Percentiles rank a stretch among this genome's conserved stretches.
These are phyloP conservation scores for Marasmarcha lunaedactyla DNA, from an alignment of 2,888 invertebrate genomes.

Conservation along the genomic window DNA sequence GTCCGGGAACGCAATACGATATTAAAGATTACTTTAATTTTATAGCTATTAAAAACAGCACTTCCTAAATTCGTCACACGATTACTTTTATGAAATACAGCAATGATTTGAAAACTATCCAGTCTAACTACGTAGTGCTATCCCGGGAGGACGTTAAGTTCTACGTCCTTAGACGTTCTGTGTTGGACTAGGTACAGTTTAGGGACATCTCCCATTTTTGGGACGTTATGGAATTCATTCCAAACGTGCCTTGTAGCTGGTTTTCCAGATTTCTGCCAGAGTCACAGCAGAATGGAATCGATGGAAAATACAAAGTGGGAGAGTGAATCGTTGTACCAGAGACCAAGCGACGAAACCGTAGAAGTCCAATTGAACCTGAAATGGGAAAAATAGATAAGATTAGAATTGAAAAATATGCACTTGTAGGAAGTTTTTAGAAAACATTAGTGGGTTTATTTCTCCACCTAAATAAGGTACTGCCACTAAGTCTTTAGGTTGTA, in stretches of 20 bases:
- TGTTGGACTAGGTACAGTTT: slow-evolving; percentile 25
- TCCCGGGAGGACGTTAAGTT: slow-evolving; percentile 60
- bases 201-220: slow-evolving; percentile 21
- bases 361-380: slow-evolving; percentile 85
- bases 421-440: too few relatives aligned
- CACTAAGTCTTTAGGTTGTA: too few relatives aligned
- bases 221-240: slow-evolving; percentile 72
- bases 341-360: slow-evolving; percentile 95
- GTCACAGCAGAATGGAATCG: slow-evolving; percentile 95
- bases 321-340: slow-evolving; percentile 90
- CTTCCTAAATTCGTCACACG: slow-evolving; percentile 39
- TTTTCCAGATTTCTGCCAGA: slow-evolving; percentile 96
- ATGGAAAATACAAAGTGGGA: slow-evolving; percentile 96
- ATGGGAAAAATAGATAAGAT: slow-evolving; percentile 14
- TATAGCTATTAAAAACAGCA: too few relatives aligned
- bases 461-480: too few relatives aligned
- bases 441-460: too few relatives aligned
- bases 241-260: slow-evolving; percentile 90
- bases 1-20: slow-evolving; percentile 37
- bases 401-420: too few relatives aligned
- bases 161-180: slow-evolving; percentile 26
- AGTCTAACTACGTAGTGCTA: slow-evolving; percentile 53
- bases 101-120: slow-evolving; percentile 17
- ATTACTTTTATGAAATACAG: slow-evolving; percentile 10
- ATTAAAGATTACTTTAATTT: too few relatives aligned